Base-by-base conservation (phyloP, 2,888 invertebrate species). In the Eumerus sabulonum region DNA sequence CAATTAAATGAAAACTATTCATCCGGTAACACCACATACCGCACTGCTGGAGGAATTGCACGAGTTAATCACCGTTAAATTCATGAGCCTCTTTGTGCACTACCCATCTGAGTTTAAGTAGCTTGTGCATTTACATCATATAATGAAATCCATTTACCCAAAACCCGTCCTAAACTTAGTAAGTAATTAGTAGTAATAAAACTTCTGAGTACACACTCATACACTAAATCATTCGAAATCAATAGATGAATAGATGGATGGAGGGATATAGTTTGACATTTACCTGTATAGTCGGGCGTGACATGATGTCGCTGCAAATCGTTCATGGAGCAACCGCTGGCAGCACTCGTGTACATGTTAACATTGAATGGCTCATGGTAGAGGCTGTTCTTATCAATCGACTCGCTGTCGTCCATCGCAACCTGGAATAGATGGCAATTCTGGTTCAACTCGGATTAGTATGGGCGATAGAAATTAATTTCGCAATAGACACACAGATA, bases 261-360 rank as follows among this genome's bases (percentile, higher is more conserved):
- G n/a, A n/a, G n/a, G n/a, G n/a, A n/a, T n/a, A n/a, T n/a, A n/a
- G n/a, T n/a, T n/a, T n/a, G n/a, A n/a, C n/a, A n/a, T 27, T 27
- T 89, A 92, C 92, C 91, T 87, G 91, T 90, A 84, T 91, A 92
- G 86, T 91, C 91, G 70, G 91, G 91, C 83, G 91, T 90, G 84
- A 89, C 89, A 85, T 90, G 89, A 84, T 90, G 89, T 62, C 89
- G 86, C 83, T 90, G 90, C 83, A 89, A 86, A 85, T 89, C 88
- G 84, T 89, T 89, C 85, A 89, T 86, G 57, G 89, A 88, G 82
- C 89, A 89, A 67, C 87, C 89, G 83, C 89, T 89, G 54, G 89
- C 89, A 72, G 90, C 89, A 85, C 88, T 89, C 57, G 89, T 89
- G 82, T 88, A 89, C 88, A 89, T 88, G 83, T 89, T 89, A 82